Conservation (phyloP, 2,797 vertebrate genomes). For the Rhynchotus rufescens region DNA sequence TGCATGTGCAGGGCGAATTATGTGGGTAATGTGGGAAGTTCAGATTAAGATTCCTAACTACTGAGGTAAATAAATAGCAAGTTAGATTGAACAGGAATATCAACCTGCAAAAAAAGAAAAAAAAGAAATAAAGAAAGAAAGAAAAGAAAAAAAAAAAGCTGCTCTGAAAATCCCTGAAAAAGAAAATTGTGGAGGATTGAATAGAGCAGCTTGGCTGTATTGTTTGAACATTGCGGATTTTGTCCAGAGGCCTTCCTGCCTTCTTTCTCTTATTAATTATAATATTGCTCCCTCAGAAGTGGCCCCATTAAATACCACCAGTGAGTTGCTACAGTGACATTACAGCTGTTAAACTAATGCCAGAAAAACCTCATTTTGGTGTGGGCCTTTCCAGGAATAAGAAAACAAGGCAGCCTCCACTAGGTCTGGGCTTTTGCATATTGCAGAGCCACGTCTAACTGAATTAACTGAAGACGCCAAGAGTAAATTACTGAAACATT, state of each 20-base stretch:
- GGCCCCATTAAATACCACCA: constrained; percentile 21
- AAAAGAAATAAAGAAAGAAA: too few relatives aligned
- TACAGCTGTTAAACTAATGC: constrained; percentile 15
- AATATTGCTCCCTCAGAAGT: not conserved
- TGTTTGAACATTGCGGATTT: not conserved
- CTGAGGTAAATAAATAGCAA: not conserved
- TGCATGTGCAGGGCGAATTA: not conserved
- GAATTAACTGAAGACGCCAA: constrained; percentile 67
- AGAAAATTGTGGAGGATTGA: not conserved
- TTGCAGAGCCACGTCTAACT: constrained; percentile 63
- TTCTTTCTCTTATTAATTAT: not conserved
- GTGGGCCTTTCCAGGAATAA: constrained; percentile 64
- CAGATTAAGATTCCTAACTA: not conserved
- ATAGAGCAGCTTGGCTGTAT: not conserved
- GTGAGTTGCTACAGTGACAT: constrained; percentile 24
- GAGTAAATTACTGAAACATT: constrained; percentile 69
- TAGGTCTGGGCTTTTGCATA: constrained; percentile 51
- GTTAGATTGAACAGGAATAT: not conserved
- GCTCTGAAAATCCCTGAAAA: not conserved
- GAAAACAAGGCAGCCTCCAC: constrained; percentile 26
- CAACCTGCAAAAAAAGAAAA: not conserved
- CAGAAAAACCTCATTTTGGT: constrained; percentile 61
- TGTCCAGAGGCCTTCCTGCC: not conserved
- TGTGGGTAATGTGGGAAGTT: not conserved
- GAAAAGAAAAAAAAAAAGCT: not conserved